Conservation (phyloP, 2,888 invertebrate species). For the Andrena bucephala region DNA sequence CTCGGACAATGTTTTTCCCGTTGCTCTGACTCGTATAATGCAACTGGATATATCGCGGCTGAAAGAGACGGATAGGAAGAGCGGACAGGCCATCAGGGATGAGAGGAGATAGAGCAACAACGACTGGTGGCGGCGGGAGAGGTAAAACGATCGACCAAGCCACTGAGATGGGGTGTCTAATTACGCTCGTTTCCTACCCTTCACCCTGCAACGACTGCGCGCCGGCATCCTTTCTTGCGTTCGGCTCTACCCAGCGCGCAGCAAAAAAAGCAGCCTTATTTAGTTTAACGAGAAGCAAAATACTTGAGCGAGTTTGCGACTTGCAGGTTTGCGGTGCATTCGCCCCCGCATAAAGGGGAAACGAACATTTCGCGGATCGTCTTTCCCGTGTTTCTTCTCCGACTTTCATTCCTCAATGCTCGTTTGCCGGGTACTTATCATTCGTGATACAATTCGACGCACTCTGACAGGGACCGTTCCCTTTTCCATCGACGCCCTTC, state of each 20-base stretch:
- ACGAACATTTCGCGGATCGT: conserved; percentile 11
- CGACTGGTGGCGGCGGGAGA: conserved; percentile 9
- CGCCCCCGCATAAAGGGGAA: conserved; percentile 25
- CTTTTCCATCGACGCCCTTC: neutral
- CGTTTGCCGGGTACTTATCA: conserved; percentile 48
- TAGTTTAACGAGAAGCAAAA: conserved; percentile 70
- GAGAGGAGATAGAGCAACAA: conserved; percentile 57
- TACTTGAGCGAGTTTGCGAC: conserved; percentile 58
- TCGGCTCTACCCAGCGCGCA: conserved; percentile 32
- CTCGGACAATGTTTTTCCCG: conserved; percentile 63
- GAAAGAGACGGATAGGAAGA: conserved; percentile 68
- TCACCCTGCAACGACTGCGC: conserved; percentile 47
- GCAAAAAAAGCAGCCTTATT: conserved; percentile 60
- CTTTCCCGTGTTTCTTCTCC: neutral
- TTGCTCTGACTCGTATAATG: conserved; percentile 68
- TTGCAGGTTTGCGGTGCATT: conserved; percentile 15
- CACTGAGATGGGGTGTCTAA: conserved; percentile 72
- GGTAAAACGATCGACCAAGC: conserved; percentile 62
- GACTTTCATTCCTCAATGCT: neutral
- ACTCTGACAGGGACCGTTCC: conserved; percentile 2
- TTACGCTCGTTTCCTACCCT: conserved; percentile 75
- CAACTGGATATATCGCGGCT: conserved; percentile 71
- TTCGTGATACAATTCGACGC: conserved; percentile 10
- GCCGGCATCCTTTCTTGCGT: conserved; percentile 59
- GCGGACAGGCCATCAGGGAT: conserved; percentile 40